phyloP scores from a whole-genome alignment of 2,113 vertebrate species.

The Felis chaus region DNA sequence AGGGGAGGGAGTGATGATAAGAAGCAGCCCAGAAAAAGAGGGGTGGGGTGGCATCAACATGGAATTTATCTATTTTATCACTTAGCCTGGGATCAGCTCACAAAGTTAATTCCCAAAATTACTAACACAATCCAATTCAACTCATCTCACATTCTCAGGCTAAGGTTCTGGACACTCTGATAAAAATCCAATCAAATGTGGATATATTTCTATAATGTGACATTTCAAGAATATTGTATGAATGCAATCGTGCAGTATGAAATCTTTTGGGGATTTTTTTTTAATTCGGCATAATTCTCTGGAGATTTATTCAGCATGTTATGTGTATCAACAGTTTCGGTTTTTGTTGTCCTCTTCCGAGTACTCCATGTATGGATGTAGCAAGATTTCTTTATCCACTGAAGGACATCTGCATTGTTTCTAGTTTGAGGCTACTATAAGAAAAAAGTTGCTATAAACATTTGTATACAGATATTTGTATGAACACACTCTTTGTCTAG shows the following conservation, averaged over 20 bases:
- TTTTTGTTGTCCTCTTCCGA: not conserved
- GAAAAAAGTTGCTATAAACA: not conserved
- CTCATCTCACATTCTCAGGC: not conserved
- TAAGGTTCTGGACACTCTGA: not conserved
- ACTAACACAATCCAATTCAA: not conserved
- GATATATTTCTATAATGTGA: not conserved
- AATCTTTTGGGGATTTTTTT: not conserved
- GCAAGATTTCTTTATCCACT: not conserved
- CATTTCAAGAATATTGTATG: not conserved
- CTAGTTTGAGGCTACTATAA: not conserved
- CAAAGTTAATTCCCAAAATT: not conserved
- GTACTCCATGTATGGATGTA: not conserved
- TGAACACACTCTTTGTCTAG: not conserved
- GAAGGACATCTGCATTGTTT: not conserved
- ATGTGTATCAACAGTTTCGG: not conserved
- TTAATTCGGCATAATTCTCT: not conserved
- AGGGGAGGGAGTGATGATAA: not conserved
- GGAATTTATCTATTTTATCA: not conserved
- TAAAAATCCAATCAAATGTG: not conserved
- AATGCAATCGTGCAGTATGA: not conserved
- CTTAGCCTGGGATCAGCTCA: not conserved
- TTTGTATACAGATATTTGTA: not conserved
- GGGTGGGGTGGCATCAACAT: not conserved
- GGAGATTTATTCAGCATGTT: not conserved
- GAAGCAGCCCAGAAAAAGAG: not conserved